Evolutionary conservation across 2,888 invertebrate genomes (phyloP), one percentile per base, ranked within the genome.

Genomic region (Emmelina monodactyla): DNA sequence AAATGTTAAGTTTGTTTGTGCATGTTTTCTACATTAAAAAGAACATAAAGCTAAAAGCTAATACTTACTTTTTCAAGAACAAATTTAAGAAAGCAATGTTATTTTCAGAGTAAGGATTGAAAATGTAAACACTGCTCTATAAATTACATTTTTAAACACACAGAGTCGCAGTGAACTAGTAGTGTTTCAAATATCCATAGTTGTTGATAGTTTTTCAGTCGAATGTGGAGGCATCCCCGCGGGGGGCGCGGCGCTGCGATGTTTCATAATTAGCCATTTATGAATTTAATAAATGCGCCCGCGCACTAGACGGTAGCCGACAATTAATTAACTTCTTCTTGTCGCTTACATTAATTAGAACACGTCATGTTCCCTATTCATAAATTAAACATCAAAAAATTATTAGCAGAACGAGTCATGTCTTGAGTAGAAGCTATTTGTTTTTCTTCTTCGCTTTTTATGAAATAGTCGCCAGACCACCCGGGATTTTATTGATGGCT

Each of bases 211-310:
- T n/a, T n/a, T n/a, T n/a, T n/a, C n/a, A n/a, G n/a, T n/a, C n/a
- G n/a, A n/a, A n/a, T n/a, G n/a, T n/a, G n/a, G n/a, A n/a, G 46
- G 53, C 53, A 41, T 46, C 64, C 50, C 71, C 53, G 71, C 75
- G 75, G 75, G 75, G 71, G 73, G 73, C 56, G 49, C 51, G 51
- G 53, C 61, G 61, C 62, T 61, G 51, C 59, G 61, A 63, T 60
- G 62, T 61, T 68, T 72, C 69, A 67, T 68, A 72, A 71, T 70
- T 72, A 73, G 68, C 59, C 53, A 55, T 65, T 75, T 78, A 78
- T 78, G 76, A 76, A 72, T 72, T 73, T 62, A 66, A 78, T 78
- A 71, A 75, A 76, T 78, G 68, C 73, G 75, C 75, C 71, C 75
- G 70, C 58, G 56, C 58, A 50, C 58, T 60, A 51, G 62, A 57